phyloP scores from a whole-genome alignment of 1,140 invertebrate species.

The Drosophila bocqueti region DNA sequence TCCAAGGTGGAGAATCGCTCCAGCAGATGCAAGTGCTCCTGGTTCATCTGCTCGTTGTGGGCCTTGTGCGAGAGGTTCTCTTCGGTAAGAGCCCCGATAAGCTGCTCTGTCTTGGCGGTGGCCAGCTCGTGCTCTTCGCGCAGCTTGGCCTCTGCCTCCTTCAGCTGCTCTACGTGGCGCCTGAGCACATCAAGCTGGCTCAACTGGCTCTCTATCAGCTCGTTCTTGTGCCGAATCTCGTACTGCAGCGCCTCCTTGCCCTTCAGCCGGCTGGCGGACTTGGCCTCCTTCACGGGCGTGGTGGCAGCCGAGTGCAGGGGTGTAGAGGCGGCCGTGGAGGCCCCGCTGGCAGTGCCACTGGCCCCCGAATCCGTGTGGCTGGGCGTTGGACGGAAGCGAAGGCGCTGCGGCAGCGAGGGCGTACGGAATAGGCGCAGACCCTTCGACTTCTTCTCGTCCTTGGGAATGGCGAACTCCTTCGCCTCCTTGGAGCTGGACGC shows the following conservation, averaged over 20 bases:
- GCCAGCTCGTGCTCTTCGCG: slow-evolving; percentile 68
- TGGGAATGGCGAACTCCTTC: slow-evolving; percentile 83
- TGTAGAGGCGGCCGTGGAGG: slow-evolving; percentile 73
- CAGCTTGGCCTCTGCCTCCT: slow-evolving; percentile 73
- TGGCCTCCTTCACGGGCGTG: slow-evolving; percentile 80
- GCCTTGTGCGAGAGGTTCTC: slow-evolving; percentile 71
- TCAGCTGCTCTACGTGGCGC: slow-evolving; percentile 77
- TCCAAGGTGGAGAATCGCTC: slow-evolving; percentile 60
- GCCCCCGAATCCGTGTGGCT: slow-evolving; percentile 49
- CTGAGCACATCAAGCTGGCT: slow-evolving; percentile 78
- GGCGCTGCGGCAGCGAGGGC: slow-evolving; percentile 80
- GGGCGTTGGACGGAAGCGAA: slow-evolving; percentile 77
- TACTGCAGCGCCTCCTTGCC: slow-evolving; percentile 83
- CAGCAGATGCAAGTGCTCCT: slow-evolving; percentile 50
- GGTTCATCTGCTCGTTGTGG: slow-evolving; percentile 62
- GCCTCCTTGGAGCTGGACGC: slow-evolving; percentile 78
- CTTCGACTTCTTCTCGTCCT: slow-evolving; percentile 82
- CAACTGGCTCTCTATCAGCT: slow-evolving; percentile 77
- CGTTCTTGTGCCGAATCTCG: slow-evolving; percentile 82
- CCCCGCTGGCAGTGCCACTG: slow-evolving; percentile 39
- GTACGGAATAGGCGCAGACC: slow-evolving; percentile 79
- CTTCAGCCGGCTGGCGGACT: slow-evolving; percentile 73
- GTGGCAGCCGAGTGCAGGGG: slow-evolving; percentile 75
- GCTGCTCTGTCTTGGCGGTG: slow-evolving; percentile 61
- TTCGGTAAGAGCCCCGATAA: slow-evolving; percentile 61